A percentile compares a stretch with the other conserved stretches of the same genome.
These are phyloP conservation scores for Phalera bucephala DNA, from an alignment of 2,888 invertebrate genomes.

Conservation along the genomic window DNA sequence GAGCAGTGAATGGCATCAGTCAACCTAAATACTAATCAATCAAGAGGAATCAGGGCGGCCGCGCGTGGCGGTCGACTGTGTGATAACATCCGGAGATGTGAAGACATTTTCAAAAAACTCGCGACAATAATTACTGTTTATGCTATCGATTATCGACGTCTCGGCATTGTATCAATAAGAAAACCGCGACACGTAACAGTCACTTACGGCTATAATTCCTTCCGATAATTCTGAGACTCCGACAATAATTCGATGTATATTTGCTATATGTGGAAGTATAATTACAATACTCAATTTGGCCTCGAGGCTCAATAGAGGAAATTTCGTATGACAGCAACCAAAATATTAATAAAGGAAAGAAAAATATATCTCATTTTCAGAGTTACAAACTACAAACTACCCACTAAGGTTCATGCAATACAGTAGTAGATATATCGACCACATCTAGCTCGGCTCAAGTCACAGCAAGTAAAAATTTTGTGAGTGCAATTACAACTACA, in stretches of 20 bases:
- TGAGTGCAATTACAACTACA: slow-evolving; percentile 46
- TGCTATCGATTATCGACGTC: slow-evolving; percentile 5
- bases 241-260: slow-evolving; percentile 23
- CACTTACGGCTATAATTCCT: slow-evolving; percentile 10
- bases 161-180: slow-evolving; percentile 9
- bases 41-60: slow-evolving; percentile 18
- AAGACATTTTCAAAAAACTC: slow-evolving; percentile 6
- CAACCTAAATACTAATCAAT: slow-evolving; percentile 35
- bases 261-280: slow-evolving; percentile 1
- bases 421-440: slow-evolving; percentile 44
- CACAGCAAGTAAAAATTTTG: slow-evolving; percentile 34
- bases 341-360: slow-evolving; percentile 18
- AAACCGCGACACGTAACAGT: slow-evolving; percentile 12
- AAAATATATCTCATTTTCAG: slow-evolving; percentile 43
- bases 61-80: slow-evolving; percentile 13
- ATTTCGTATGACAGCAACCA: not conserved
- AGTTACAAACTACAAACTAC: slow-evolving; percentile 60
- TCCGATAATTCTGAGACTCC: slow-evolving; percentile 22
- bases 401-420: slow-evolving; percentile 64
- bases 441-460: slow-evolving; percentile 36
- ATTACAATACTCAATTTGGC: not conserved
- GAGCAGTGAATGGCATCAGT: slow-evolving; percentile 55
- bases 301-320: slow-evolving; percentile 1
- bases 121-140: slow-evolving; percentile 5
- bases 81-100: slow-evolving; percentile 1